Conservation (phyloP, 2,113 vertebrate genomes). For the Girardinichthys multiradiatus region DNA sequence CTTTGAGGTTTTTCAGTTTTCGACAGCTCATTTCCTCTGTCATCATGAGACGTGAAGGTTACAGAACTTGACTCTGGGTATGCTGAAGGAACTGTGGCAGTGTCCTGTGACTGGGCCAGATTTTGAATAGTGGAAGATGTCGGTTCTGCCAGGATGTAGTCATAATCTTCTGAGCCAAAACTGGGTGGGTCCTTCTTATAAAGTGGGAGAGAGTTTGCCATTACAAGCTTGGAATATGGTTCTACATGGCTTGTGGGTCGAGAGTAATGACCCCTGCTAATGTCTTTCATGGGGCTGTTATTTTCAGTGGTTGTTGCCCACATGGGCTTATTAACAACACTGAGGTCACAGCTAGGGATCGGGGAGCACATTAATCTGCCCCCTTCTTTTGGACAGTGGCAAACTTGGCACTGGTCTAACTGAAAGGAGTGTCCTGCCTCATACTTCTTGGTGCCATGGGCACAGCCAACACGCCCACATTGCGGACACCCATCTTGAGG, state of each 20-base stretch:
- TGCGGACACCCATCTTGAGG: constrained; percentile 86
- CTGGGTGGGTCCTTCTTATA: constrained; percentile 69
- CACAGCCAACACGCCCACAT: constrained; percentile 88
- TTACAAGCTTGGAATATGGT: constrained; percentile 48
- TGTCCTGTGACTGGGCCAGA: constrained; percentile 48
- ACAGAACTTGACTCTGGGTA: constrained; percentile 47
- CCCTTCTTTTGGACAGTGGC: constrained; percentile 89
- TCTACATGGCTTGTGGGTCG: constrained; percentile 79
- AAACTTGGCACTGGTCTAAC: constrained; percentile 87
- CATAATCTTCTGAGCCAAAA: constrained; percentile 77
- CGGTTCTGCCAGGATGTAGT: constrained; percentile 59
- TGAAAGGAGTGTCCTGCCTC: constrained; percentile 90
- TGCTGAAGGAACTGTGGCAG: constrained; percentile 24
- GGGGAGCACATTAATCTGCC: constrained; percentile 91
- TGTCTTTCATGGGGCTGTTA: constrained; percentile 71
- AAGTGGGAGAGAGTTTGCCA: constrained; percentile 66
- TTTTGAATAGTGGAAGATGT: constrained; percentile 48
- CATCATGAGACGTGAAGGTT: constrained; percentile 44
- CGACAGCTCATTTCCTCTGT: constrained; percentile 52
- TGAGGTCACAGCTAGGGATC: constrained; percentile 81
- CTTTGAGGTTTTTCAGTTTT: constrained; percentile 40
- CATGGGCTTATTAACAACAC: constrained; percentile 28
- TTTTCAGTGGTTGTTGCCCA: constrained; percentile 70
- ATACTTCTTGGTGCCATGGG: constrained; percentile 84
- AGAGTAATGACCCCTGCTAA: constrained; percentile 79